phyloP scores from a whole-genome alignment of 1,140 invertebrate species.

The Lordiphosa collinella region DNA sequence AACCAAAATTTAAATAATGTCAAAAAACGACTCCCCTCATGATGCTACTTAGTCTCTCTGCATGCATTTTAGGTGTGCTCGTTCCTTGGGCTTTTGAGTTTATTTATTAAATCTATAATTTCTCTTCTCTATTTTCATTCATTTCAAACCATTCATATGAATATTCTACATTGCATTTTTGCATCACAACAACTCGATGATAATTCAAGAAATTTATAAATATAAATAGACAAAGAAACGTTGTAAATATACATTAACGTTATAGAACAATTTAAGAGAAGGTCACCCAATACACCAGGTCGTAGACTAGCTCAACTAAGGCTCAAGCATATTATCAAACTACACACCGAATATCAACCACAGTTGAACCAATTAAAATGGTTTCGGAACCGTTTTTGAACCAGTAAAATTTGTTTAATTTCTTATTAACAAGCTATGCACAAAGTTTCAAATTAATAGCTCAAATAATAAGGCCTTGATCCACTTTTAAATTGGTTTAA shows the following conservation, averaged over 20 bases:
- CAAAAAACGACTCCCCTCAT: constrained; percentile 12
- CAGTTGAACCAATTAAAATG: too few species aligned
- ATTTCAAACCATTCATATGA: constrained; percentile 35
- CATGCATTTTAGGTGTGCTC: constrained; percentile 29
- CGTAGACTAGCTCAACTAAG: background rate
- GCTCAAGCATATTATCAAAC: too few species aligned
- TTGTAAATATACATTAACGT: constrained; percentile 61
- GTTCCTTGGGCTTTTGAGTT: constrained; percentile 7
- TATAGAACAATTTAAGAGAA: background rate
- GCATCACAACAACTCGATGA: constrained; percentile 18
- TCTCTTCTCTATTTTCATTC: constrained; percentile 22
- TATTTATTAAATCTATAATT: constrained; percentile 11
- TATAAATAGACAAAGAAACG: constrained; percentile 6
- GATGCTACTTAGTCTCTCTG: constrained; percentile 20
- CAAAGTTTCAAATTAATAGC: too few species aligned
- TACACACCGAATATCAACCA: too few species aligned
- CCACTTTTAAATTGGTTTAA: too few species aligned
- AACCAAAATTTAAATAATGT: background rate
- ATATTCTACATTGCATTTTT: constrained; percentile 30
- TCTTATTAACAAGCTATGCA: background rate
- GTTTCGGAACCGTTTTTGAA: too few species aligned
- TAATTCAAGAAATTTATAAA: constrained; percentile 21
- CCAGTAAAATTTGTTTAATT: too few species aligned
- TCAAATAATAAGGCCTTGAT: too few species aligned
- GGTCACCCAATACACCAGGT: background rate